Percentiles rank a stretch among this genome's conserved stretches.
Evolutionary conservation across 2,888 invertebrate genomes (phyloP).

Genomic region (Oscheius sp.): DNA sequence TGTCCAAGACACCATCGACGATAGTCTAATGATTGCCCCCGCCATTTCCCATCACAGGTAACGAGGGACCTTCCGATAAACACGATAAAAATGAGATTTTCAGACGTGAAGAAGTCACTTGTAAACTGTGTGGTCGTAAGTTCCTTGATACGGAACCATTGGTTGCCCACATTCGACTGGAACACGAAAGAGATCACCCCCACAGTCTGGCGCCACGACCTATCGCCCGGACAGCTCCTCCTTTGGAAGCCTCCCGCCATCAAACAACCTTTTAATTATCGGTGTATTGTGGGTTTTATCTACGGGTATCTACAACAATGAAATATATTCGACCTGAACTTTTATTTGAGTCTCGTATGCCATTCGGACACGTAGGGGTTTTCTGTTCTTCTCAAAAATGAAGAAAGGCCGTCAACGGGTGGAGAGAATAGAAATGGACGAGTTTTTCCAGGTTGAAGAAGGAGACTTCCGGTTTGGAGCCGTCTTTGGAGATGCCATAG

Average conservation of each 20-base stretch:
- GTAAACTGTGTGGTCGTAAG: conserved; percentile 48
- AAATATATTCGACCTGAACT: conserved; percentile 1
- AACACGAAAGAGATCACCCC: conserved; percentile 45
- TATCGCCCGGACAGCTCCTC: conserved; percentile 32
- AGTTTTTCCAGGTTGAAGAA: not conserved
- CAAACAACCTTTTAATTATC: not conserved
- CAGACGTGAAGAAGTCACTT: conserved; percentile 38
- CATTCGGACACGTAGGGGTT: not conserved
- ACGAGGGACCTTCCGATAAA: too few species aligned
- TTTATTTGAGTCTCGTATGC: conserved; percentile 11
- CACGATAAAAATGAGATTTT: not conserved
- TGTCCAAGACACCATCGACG: conserved; percentile 27
- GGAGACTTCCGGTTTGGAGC: not conserved
- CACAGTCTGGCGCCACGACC: conserved; percentile 49
- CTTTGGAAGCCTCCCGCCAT: conserved; percentile 22
- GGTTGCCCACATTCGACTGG: conserved; percentile 48
- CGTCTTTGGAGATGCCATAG: not conserved
- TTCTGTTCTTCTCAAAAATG: not conserved
- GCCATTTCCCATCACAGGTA: conserved; percentile 30
- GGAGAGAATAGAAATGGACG: conserved; percentile 3
- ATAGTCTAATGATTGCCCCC: conserved; percentile 19
- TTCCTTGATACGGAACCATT: conserved; percentile 50
- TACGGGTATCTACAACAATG: not conserved
- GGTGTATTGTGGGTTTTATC: not conserved
- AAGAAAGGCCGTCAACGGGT: conserved; percentile 10